Base-by-base conservation (phyloP, 2,888 invertebrate species). In the Meteorus cinctellus region DNA sequence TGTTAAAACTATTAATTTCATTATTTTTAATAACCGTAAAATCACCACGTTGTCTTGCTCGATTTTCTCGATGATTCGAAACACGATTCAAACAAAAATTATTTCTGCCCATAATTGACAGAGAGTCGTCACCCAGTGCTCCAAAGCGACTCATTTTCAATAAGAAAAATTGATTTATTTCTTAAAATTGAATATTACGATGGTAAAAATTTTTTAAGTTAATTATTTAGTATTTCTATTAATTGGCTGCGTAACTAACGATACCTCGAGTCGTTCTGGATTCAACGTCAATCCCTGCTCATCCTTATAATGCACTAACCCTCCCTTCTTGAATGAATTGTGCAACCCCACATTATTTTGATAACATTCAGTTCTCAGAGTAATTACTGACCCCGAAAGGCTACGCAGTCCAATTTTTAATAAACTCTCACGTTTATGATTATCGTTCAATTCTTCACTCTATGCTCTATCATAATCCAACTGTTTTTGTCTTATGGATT, bases 131-230 rank as follows among this genome's bases (percentile, higher is more conserved):
- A 4, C 81, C 81, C 24, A 86, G 74, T 27, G 82, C 77, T 36
- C 86, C 85, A n/a, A 86, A 75, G 75, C 67, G 82, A 72, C 85
- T 85, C 84, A 85, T 86, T 77, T 48, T 82, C 2, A 31, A 41
- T 41, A 0, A 4, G 34, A 6, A 1, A 4, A 12, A 41, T 41
- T 12, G 12, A 8, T 41, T 10, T 65, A 45, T 24, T 24, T 66
- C 63, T 16, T 60, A 34, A 59, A 31, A 41, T 66, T 51, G 41
- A 72, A 72, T 62, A 29, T 45, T 70, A 8, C 48, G 1, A 0
- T 12, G 51, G 67, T 2, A 67, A 62, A 51, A 72, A 71, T 48
- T 71, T 48, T 6, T 51, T 1, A 4, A 55, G 24, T 4, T 4
- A 19, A n/a, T 55, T 19, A 55, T 19, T 55, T 5, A 55, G 1